phyloP scores from a whole-genome alignment of 2,797 vertebrate genomes.

The Poeciliopsis infans region DNA sequence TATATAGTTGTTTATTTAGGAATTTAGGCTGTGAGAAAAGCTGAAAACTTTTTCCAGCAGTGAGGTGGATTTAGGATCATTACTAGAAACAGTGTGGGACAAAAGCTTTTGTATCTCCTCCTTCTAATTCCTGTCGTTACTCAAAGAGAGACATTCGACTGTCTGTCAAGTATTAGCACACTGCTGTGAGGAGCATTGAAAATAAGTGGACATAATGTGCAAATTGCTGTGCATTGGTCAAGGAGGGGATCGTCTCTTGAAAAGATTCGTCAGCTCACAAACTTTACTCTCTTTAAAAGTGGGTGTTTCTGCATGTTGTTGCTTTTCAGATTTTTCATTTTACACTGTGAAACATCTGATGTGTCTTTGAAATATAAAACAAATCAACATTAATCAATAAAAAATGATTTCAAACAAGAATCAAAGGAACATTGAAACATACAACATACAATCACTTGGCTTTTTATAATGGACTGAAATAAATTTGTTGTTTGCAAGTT shows the following conservation, averaged over 20 bases:
- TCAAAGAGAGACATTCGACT: conserved; percentile 69
- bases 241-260: too few species aligned
- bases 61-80: conserved; percentile 84
- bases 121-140: conserved; percentile 66
- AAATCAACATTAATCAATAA: neutral
- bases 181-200: conserved; percentile 68
- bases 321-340: neutral
- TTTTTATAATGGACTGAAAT: neutral
- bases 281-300: neutral
- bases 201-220: conserved; percentile 59
- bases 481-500: neutral
- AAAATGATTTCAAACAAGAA: neutral
- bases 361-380: neutral
- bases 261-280: neutral
- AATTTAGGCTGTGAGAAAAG: conserved; percentile 48
- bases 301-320: neutral
- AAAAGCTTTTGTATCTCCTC: conserved; percentile 63
- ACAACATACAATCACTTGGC: neutral
- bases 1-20: too few species aligned
- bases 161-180: conserved; percentile 67
- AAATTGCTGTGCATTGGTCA: conserved; percentile 36
- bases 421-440: neutral
- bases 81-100: conserved; percentile 82
- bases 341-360: neutral
- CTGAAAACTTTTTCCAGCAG: conserved; percentile 85